Evolutionary conservation across 1,140 invertebrate species (phyloP), one percentile per base, ranked within the genome.

Genomic region (Aphaenogaster ashmeadi): DNA sequence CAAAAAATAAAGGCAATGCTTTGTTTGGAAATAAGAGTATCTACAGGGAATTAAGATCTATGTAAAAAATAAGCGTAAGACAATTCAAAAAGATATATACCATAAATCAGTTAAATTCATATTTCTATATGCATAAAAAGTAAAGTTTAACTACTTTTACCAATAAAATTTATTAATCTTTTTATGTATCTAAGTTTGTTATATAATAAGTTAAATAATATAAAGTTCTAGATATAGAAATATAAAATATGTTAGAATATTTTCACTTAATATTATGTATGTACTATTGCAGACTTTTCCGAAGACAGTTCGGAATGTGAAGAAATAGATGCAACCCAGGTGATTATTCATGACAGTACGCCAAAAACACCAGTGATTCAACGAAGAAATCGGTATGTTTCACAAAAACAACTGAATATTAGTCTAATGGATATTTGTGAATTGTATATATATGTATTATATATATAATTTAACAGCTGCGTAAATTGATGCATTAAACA

Each of bases 291-390:
- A 95, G 94, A 93, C 62, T 87, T 78, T 33, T 87, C 88, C 21
- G 89, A 91, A 41, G 89, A 91, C n/a, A 93, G 88, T 87, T 92
- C 90, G n/a, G 96, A 96, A 84, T 97, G 96, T 91, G 96, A 96
- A 91, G 97, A 97, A 94, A 96, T 97, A 87, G 96, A 97, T 89
- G 96, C 97, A 11, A 96, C 96, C 60, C 97, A 98, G 95, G 97
- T 98, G 83, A 97, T 97, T 90, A 97, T 98, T 88, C 97, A 98
- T 91, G 97, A 98, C 91, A 97, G 97, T 92, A 97, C 97, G 1
- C 96, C 97, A 21, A 96, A 97, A 92, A 96, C 96, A 89, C 96
- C 97, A 52, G 96, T 97, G 80, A 97, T 97, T 90, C 97, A 97
- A 93, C 97, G 94, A 77, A 92, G 93, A 86, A 92, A 92, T 74